Base-by-base conservation (phyloP, 2,797 vertebrate genomes). In the Sibirionetta formosa region DNA sequence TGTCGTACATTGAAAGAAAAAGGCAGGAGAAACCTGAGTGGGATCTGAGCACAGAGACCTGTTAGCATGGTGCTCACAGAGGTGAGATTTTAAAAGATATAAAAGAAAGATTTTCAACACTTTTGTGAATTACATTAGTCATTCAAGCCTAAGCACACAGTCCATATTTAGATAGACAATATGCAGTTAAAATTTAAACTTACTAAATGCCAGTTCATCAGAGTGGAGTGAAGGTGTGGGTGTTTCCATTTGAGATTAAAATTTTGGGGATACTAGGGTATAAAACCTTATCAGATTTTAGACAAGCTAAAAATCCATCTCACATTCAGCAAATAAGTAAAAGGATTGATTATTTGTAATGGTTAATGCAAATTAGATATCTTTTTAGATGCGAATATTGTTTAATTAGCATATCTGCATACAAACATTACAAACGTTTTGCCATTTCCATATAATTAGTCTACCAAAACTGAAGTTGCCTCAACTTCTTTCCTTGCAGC, bases 401-500 rank as follows among this genome's bases (percentile, higher is more conserved):
- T 48, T 77, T 86, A 82, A 53, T 61, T 73, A 75, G 46, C 18
- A 24, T 69, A 63, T 80, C 84, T 78, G 4, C 22, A 17, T 4
- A 10, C 8, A 75, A 83, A 90, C 82, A 44, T 82, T 44, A 2
- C 69, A 56, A 51, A 14, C 40, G 7, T 36, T 93, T 53, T 92
- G 46, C 18, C 2, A 7, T 50, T 81, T 90, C 36, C 16, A 33
- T 68, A 2, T 31, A 73, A 68, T 75, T 82, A 79, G 14, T 35
- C 51, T 84, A 11, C 33, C 44, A 40, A 33, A 48, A 84, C 56
- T 97, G 79, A 97, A 91, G 36, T 68, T 94, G 48, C 68, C 31
- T 94, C 10, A 75, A 89, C 68, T 93, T 96, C 95, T 89, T 89
- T 82, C 96, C 69, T 96, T 96, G 77, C 97, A 99, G 99, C 98